These are phyloP conservation scores for Lissonota sp. DNA, from an alignment of 2,888 invertebrate genomes.

Conservation along the genomic window DNA sequence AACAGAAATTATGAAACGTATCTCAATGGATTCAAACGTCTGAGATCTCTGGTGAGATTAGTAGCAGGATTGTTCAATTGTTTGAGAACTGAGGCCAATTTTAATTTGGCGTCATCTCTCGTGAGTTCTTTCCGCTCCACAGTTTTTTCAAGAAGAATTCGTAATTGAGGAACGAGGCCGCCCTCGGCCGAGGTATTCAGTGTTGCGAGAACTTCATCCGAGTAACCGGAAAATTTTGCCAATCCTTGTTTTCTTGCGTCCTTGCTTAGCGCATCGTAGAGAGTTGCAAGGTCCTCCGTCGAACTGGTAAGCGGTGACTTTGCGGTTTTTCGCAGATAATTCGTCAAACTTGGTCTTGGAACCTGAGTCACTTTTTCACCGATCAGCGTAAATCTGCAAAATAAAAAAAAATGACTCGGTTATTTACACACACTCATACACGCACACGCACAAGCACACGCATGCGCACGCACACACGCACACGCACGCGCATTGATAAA, in stretches of 20 bases:
- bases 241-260: constrained; percentile 88
- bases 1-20: constrained; percentile 73
- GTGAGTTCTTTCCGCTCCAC: constrained; percentile 86
- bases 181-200: constrained; percentile 86
- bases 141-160: constrained; percentile 86
- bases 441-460: no score
- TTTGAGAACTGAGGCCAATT: constrained; percentile 85
- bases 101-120: constrained; percentile 86
- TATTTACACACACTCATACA: no score
- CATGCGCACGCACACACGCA: no score
- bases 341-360: constrained; percentile 78
- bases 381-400: constrained; percentile 75
- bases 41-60: constrained; percentile 85
- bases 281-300: constrained; percentile 86
- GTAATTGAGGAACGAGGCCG: constrained; percentile 86
- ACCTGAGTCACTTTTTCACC: constrained; percentile 80
- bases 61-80: constrained; percentile 87
- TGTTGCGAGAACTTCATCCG: constrained; percentile 85
- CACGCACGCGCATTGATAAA: no score
- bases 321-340: constrained; percentile 83
- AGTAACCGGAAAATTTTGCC: constrained; percentile 88
- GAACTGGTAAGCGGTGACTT: constrained; percentile 86
- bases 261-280: constrained; percentile 88
- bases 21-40: constrained; percentile 86
- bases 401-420: no score